These are phyloP conservation scores for Leucoraja erinaceus DNA, from an alignment of 2,113 vertebrate genomes.

Conservation along the genomic window DNA sequence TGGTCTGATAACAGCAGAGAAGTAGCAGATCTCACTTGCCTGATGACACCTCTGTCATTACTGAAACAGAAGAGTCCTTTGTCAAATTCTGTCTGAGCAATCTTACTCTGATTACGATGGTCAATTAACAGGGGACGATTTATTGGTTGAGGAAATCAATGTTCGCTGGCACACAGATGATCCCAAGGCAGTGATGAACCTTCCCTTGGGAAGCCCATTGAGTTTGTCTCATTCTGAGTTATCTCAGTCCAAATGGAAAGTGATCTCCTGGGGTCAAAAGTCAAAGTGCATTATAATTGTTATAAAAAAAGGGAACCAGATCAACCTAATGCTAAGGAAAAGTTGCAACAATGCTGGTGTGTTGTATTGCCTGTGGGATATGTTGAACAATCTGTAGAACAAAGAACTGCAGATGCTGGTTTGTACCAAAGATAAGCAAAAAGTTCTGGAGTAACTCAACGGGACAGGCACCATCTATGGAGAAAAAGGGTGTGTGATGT, in stretches of 20 bases:
- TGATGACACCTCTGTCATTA: background rate
- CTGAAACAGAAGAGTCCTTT: background rate
- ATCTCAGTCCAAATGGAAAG: background rate
- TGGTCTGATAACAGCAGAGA: too few relatives aligned
- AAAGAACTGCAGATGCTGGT: too few relatives aligned
- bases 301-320: background rate
- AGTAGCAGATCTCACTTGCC: too few relatives aligned
- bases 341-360: background rate
- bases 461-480: too few relatives aligned
- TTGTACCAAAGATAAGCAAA: too few relatives aligned
- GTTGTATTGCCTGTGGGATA: background rate
- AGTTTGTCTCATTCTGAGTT: background rate
- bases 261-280: background rate
- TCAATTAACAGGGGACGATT: background rate
- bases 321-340: background rate
- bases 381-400: background rate
- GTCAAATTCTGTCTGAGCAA: background rate
- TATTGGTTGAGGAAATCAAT: background rate
- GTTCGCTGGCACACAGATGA: background rate
- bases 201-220: background rate
- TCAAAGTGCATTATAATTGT: constrained; percentile 12
- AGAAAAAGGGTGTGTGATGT: too few relatives aligned
- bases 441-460: too few relatives aligned
- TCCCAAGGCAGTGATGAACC: background rate
- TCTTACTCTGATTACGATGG: background rate